Conservation (phyloP, 30 jellyfish, hydroid and myxozoan genomes). For the Nemopilema nomurai region DNA sequence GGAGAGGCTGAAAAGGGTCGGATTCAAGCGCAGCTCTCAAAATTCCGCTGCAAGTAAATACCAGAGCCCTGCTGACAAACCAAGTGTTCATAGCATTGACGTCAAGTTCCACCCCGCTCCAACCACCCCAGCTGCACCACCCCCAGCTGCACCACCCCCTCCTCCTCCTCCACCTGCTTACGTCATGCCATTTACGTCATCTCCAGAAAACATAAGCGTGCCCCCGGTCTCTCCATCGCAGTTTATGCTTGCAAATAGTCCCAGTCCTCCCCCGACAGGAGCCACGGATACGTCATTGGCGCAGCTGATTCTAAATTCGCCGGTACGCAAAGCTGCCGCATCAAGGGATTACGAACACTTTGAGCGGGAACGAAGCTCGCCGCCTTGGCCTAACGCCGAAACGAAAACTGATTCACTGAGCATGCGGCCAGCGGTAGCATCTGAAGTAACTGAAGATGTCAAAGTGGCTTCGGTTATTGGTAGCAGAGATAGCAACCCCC, state of each 20-base stretch:
- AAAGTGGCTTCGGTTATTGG: slow-evolving; percentile 55
- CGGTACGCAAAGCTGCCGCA: slow-evolving; percentile 40
- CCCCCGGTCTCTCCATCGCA: neutral
- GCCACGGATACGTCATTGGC: slow-evolving; percentile 15
- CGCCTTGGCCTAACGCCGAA: neutral
- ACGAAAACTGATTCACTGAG: neutral
- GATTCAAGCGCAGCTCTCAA: slow-evolving; percentile 41
- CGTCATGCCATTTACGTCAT: neutral
- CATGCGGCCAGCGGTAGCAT: slow-evolving; percentile 54
- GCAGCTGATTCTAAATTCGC: slow-evolving; percentile 32
- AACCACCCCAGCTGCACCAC: too few relatives aligned
- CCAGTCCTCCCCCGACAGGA: slow-evolving; percentile 34
- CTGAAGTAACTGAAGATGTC: slow-evolving; percentile 62
- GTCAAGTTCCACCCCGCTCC: slow-evolving; percentile 1
- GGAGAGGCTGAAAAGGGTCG: slow-evolving; percentile 51
- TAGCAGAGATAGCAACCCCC: slow-evolving; percentile 22
- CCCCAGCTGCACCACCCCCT: slow-evolving; percentile 62
- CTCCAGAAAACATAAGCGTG: neutral
- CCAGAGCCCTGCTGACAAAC: slow-evolving; percentile 11
- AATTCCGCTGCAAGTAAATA: neutral
- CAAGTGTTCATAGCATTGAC: slow-evolving; percentile 17
- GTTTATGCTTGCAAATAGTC: neutral
- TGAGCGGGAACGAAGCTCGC: slow-evolving; percentile 10
- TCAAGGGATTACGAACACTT: slow-evolving; percentile 28
- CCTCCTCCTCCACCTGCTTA: slow-evolving; percentile 22